Evolutionary conservation across 2,797 vertebrate species (phyloP).

Genomic region (Dallia pectoralis): DNA sequence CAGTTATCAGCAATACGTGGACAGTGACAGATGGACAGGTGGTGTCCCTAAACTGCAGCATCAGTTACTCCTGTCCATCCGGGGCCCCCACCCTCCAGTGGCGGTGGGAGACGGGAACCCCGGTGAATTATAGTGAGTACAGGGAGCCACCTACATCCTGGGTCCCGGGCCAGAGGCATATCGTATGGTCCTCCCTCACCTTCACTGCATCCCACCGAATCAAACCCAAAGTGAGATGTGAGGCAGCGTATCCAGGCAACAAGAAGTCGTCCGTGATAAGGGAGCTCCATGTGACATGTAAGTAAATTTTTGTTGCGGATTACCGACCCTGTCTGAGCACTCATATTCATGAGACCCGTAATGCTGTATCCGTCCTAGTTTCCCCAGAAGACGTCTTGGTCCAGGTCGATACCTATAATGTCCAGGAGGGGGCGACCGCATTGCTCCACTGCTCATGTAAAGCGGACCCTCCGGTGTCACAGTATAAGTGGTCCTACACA

Average conservation of each 20-base stretch:
- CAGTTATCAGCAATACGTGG: slow-evolving; percentile 61
- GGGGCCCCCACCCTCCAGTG: slow-evolving; percentile 65
- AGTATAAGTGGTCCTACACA: slow-evolving; percentile 73
- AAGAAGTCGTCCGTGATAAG: slow-evolving; percentile 27
- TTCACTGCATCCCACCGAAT: slow-evolving; percentile 67
- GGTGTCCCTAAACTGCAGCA: slow-evolving; percentile 74
- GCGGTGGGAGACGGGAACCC: slow-evolving; percentile 64
- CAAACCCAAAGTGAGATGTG: slow-evolving; percentile 69
- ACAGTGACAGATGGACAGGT: slow-evolving; percentile 67
- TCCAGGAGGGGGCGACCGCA: slow-evolving; percentile 70
- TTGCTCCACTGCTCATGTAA: slow-evolving; percentile 74
- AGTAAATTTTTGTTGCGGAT: slow-evolving; percentile 26
- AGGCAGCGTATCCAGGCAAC: slow-evolving; percentile 56
- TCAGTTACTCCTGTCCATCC: slow-evolving; percentile 67
- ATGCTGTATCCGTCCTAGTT: slow-evolving; percentile 52
- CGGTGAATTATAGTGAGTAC: slow-evolving; percentile 35
- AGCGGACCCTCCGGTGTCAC: slow-evolving; percentile 71
- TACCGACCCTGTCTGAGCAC: neutral
- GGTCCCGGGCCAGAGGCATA: slow-evolving; percentile 31
- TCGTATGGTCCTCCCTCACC: slow-evolving; percentile 59
- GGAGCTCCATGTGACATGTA: slow-evolving; percentile 74
- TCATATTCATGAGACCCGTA: neutral
- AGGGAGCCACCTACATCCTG: slow-evolving; percentile 29
- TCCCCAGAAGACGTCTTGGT: slow-evolving; percentile 72
- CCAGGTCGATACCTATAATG: slow-evolving; percentile 59